These are phyloP conservation scores for Idaea dimidiata DNA, from an alignment of 2,888 invertebrate genomes.

Conservation along the genomic window DNA sequence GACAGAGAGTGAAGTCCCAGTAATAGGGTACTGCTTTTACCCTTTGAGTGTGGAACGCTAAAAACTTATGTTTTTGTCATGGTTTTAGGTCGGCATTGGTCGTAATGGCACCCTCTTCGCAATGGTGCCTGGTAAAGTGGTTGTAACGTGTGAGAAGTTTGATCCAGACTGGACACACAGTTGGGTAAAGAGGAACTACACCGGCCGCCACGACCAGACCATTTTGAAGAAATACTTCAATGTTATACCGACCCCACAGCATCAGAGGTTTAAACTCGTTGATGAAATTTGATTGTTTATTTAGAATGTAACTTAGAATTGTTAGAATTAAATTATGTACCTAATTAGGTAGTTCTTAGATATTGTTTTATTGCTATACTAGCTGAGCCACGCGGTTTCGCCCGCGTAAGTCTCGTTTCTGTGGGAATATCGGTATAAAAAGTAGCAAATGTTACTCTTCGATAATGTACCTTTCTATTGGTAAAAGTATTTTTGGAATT, in stretches of 20 bases:
- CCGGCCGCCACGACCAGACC: slow-evolving; percentile 81
- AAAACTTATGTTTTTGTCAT: slow-evolving; percentile 4
- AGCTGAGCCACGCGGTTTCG: too few relatives aligned
- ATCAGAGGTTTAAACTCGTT: slow-evolving; percentile 88
- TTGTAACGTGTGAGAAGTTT: slow-evolving; percentile 90
- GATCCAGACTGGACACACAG: slow-evolving; percentile 89
- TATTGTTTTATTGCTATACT: neutral
- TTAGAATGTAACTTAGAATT: slow-evolving; percentile 11
- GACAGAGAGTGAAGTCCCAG: too few relatives aligned
- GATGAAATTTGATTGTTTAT: slow-evolving; percentile 81
- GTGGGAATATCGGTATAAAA: too few relatives aligned
- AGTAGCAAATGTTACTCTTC: too few relatives aligned
- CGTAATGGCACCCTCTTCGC: slow-evolving; percentile 90
- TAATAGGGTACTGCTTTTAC: too few relatives aligned
- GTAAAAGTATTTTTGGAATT: too few relatives aligned
- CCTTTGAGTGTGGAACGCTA: too few relatives aligned
- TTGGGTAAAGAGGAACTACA: slow-evolving; percentile 85
- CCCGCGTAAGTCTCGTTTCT: too few relatives aligned
- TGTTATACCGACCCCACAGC: slow-evolving; percentile 89
- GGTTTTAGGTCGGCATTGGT: slow-evolving; percentile 89
- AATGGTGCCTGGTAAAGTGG: slow-evolving; percentile 88
- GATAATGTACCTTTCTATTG: too few relatives aligned
- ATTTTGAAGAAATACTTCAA: slow-evolving; percentile 93
- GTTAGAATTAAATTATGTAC: slow-evolving; percentile 8
- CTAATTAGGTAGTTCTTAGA: slow-evolving; percentile 15